phyloP scores from a whole-genome alignment of 2,797 vertebrate genomes.

The Carduelis carduelis region DNA sequence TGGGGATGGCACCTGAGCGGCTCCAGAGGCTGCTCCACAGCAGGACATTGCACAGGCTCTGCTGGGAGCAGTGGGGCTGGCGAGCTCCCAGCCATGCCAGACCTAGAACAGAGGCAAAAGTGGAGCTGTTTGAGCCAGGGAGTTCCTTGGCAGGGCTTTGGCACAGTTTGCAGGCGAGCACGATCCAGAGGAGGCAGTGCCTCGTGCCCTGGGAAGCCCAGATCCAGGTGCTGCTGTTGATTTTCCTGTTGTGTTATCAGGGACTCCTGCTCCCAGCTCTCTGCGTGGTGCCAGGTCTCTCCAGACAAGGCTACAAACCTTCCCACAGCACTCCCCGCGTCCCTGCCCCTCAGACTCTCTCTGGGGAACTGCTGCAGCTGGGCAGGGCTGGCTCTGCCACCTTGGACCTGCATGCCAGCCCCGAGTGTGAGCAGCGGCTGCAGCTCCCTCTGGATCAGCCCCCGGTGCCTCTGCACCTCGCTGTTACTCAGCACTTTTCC shows the following conservation, averaged over 20 bases:
- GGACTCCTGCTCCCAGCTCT: not conserved
- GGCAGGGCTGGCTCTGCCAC: not conserved
- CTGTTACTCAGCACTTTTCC: slow-evolving; percentile 55
- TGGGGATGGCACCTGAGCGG: rapidly evolving
- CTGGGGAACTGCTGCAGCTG: not conserved
- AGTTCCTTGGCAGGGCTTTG: not conserved
- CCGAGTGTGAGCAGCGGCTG: not conserved
- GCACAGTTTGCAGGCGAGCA: not conserved
- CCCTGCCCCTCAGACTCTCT: not conserved
- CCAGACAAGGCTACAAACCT: not conserved
- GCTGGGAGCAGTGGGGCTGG: not conserved
- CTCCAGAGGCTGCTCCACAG: not conserved
- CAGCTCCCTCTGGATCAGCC: not conserved
- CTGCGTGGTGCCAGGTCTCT: not conserved
- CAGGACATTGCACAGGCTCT: rapidly evolving
- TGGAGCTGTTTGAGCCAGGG: not conserved
- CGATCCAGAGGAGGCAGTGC: not conserved
- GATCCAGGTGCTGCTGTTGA: not conserved
- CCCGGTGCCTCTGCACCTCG: slow-evolving; percentile 16
- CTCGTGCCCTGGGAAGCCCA: not conserved
- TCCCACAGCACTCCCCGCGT: not conserved
- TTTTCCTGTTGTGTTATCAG: not conserved
- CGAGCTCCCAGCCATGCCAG: rapidly evolving
- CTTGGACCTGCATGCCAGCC: not conserved
- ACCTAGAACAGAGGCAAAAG: rapidly evolving